These are phyloP conservation scores for Hipparchia semele DNA, from an alignment of 2,888 invertebrate genomes.

Conservation along the genomic window DNA sequence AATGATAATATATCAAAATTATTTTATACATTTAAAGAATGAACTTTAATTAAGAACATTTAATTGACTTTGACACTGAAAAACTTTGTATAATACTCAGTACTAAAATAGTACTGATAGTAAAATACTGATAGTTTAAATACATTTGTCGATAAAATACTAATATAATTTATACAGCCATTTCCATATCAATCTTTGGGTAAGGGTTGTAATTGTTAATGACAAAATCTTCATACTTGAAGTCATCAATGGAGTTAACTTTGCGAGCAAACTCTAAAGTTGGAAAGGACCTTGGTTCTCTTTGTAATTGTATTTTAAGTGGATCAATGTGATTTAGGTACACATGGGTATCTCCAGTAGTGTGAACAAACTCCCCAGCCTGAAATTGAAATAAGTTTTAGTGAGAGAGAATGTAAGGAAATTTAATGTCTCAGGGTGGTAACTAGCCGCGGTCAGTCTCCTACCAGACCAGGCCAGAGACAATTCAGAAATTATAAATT, in stretches of 20 bases:
- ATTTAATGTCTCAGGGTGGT: background rate
- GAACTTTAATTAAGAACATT: background rate
- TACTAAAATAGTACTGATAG: too few species aligned
- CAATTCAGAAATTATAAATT: too few species aligned
- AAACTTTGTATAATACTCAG: conserved; percentile 1
- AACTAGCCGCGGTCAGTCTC: too few species aligned
- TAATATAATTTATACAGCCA: conserved; percentile 87
- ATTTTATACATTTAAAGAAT: background rate
- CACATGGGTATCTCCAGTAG: conserved; percentile 97
- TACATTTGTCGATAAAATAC: background rate
- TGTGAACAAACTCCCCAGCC: conserved; percentile 97
- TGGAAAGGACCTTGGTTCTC: conserved; percentile 93
- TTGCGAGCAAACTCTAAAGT: conserved; percentile 89
- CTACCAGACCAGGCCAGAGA: too few species aligned
- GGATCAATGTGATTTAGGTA: conserved; percentile 95
- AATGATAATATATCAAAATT: too few species aligned
- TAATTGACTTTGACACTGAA: too few species aligned
- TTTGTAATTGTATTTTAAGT: conserved; percentile 89
- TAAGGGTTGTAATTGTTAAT: conserved; percentile 93
- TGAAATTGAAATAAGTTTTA: conserved; percentile 52
- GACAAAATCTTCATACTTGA: conserved; percentile 93
- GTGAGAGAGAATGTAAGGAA: background rate
- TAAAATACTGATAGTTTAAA: background rate
- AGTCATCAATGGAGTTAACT: conserved; percentile 92
- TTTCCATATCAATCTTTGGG: conserved; percentile 95